Base-by-base conservation (phyloP, 2,888 invertebrate genomes). In the Hirtodrosophila confusa region DNA sequence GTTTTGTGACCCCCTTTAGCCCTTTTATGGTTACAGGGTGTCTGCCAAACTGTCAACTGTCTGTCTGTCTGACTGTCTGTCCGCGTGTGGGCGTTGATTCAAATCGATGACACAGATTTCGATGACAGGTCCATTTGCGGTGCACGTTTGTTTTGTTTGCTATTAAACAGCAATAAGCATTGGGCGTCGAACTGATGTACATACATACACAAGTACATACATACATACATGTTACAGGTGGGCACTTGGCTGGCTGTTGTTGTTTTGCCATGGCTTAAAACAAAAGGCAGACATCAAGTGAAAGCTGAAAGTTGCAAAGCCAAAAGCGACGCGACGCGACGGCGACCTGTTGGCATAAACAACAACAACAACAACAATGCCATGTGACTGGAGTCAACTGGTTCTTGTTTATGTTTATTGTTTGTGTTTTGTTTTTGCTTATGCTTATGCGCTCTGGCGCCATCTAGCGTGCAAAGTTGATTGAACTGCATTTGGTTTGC, bases 251-350 rank as follows among this genome's bases (percentile, higher is more conserved):
- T 24, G 56, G 51, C 40, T 70, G 45, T 33, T 54, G 53, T 12
- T 64, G 37, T 10, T 51, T 27, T 54, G 51, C 40, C 37, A 50
- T 67, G 72, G 56, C 49, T 67, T 64, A 75, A 84, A 80, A 84
- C 80, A 80, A 84, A 80, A 84, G 85, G 61, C 61, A 51, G 49
- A 50, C 70, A 57, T 76, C 69, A 80, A 80, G 80, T 80, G 80
- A 80, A 85, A 80, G 80, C 85, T 85, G 85, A 80, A 80, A 80
- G 80, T 78, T 77, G 75, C 55, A 65, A 60, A 64, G 69, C 66
- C 66, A 74, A 82, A 78, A 45, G 6, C 17, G 17, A 17, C 17
- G 6, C 17, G 17, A 17, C 17, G 37, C 37, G 51, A 41, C 39
- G 54, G 63, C 80, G 69, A 80, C 84, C 77, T 62, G 80, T 72